Base-by-base conservation (phyloP, 2,888 invertebrate genomes). In the Lissocephala sabroskyi region DNA sequence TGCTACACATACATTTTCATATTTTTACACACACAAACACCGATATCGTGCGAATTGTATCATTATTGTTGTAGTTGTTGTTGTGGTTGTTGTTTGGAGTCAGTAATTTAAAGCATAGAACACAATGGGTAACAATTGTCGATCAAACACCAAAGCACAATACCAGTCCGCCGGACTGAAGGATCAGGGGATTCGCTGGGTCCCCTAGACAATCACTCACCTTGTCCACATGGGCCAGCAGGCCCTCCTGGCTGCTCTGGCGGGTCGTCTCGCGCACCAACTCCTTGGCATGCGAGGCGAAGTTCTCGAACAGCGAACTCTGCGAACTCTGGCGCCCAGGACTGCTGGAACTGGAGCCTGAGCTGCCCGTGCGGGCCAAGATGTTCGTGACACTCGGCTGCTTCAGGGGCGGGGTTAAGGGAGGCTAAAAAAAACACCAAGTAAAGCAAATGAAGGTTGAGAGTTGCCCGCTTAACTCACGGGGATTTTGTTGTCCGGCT, bases 201-300 rank as follows among this genome's bases (percentile, higher is more conserved):
- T 11, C 13, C 11, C 30, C n/a, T 32, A 1, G 28, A 19, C n/a
- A 11, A 41, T n/a, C 14, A 57, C 79, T 65, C 85, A 95, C 94
- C 90, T 95, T 95, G 78, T 95, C 95, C 89, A 96, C 93, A 57
- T 95, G 95, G 1, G 95, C 94, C 6, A 95, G 86, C 3, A 95
- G 79, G 18, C 95, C 95, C 81, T 96, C 95, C 81, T 95, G 95
- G 73, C 95, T 95, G 81, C 93, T 92, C 82, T 95, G 95, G 1
- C 95, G 86, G 0, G 94, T 94, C 0, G 95, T 94, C 81, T 96
- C 96, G 40, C 92, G 87, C 1, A 96, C 95, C 48, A 96, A 85
- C 70, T 95, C 96, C 82, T 95, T 95, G 9, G 96, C 96, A 79
- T 95, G 95, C 0, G 90, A 89, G 2, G 96, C 92, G 77, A 96